Conservation (phyloP, 2,888 invertebrate species). For the Hyalella azteca region DNA sequence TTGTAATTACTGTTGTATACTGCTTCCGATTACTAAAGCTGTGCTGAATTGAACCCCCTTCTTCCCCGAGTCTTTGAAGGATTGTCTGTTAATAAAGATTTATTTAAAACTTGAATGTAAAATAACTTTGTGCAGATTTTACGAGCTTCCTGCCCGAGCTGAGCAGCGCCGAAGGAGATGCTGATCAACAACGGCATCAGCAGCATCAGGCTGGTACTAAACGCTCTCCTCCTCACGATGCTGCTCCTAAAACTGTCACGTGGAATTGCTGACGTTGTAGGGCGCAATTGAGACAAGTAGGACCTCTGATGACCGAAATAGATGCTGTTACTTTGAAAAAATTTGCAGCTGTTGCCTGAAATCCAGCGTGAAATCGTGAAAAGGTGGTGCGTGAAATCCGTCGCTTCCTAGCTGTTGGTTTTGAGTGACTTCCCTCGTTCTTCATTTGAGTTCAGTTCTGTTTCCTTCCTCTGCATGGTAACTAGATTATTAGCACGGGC, state of each 20-base stretch:
- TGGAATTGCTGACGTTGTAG: neutral
- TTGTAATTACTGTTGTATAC: no score
- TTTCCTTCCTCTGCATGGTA: neutral
- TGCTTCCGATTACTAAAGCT: no score
- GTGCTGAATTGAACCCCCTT: no score
- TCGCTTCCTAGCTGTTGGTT: neutral
- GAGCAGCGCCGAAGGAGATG: neutral
- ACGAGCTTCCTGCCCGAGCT: constrained; percentile 23
- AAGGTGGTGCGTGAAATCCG: no score
- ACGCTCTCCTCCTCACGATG: no score
- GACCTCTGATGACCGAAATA: neutral
- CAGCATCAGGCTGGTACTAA: neutral
- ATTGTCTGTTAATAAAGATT: no score
- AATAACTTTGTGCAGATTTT: neutral
- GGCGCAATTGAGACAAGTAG: neutral
- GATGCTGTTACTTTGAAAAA: neutral
- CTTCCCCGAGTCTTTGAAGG: no score
- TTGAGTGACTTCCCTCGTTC: neutral
- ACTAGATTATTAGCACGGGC: neutral
- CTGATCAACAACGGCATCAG: neutral
- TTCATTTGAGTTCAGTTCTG: neutral
- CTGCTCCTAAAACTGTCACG: neutral
- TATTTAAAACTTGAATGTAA: neutral
- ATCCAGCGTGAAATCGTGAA: no score
- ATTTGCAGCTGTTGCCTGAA: no score